These are phyloP conservation scores for Heliothis subflexa DNA, from an alignment of 1,140 invertebrate species.

Conservation along the genomic window DNA sequence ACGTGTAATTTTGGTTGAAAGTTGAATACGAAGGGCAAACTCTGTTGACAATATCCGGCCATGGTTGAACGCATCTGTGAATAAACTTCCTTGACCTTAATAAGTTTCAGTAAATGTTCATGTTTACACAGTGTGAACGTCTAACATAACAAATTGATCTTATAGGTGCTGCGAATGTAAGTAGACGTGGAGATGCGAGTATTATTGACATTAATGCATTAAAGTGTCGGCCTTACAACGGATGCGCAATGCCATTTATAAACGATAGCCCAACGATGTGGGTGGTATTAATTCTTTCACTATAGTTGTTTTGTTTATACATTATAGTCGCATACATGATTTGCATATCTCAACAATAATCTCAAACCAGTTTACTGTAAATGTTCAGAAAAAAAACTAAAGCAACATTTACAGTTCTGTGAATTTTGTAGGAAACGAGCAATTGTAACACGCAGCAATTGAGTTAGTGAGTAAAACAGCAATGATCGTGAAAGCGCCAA, in stretches of 20 bases:
- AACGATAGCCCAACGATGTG: conserved; percentile 66
- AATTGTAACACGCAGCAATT: conserved; percentile 50
- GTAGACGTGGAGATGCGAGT: conserved; percentile 30
- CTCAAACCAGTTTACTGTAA: background rate
- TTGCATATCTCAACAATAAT: background rate
- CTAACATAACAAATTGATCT: conserved; percentile 22
- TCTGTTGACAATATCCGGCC: background rate
- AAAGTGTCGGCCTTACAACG: conserved; percentile 72
- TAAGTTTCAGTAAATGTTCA: conserved; percentile 7
- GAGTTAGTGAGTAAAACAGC: conserved; percentile 53
- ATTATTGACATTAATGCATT: conserved; percentile 66
- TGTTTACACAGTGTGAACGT: conserved; percentile 5
- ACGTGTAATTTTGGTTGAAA: conserved; percentile 1
- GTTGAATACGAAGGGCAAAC: conserved; percentile 9
- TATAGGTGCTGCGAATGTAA: conserved; percentile 10
- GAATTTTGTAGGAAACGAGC: conserved; percentile 36
- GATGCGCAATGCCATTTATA: conserved; percentile 76
- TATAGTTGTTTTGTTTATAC: conserved; percentile 49
- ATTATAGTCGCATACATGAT: conserved; percentile 11
- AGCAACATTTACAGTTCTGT: background rate
- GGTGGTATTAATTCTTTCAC: conserved; percentile 67
- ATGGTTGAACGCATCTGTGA: conserved; percentile 22
- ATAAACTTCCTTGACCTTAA: conserved; percentile 42
- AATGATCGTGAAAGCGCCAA: conserved; percentile 56
- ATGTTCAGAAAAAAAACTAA: conserved; percentile 3